Evolutionary conservation across 2,113 vertebrate species (phyloP).

Genomic region (Ranitomeya imitator): DNA sequence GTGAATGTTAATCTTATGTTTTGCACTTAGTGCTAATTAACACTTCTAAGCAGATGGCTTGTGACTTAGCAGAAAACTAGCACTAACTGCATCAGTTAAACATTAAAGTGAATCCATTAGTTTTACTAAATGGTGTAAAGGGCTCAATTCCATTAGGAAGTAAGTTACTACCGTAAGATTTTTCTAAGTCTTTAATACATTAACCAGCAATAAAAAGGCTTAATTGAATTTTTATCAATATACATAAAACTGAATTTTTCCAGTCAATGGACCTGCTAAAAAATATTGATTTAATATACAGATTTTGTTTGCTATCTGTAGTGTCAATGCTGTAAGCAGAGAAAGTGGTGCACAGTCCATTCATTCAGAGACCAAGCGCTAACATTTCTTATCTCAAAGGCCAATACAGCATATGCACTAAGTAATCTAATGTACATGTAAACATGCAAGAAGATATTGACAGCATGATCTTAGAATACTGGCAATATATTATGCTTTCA

Average conservation of each 20-base stretch:
- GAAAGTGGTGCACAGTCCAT: neutral
- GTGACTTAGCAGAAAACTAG: constrained; percentile 60
- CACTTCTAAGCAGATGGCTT: constrained; percentile 71
- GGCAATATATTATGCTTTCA: neutral
- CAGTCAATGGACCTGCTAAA: constrained; percentile 64
- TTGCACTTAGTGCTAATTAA: constrained; percentile 74
- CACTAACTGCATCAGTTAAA: constrained; percentile 61
- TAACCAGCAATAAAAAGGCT: constrained; percentile 67
- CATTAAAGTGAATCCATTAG: constrained; percentile 69
- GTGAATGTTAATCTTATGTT: constrained; percentile 72
- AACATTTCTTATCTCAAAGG: neutral
- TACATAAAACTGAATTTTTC: constrained; percentile 62
- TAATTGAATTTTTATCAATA: constrained; percentile 66
- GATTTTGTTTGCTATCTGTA: constrained; percentile 55
- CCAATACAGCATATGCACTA: neutral
- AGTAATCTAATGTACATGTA: neutral
- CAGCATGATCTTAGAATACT: neutral
- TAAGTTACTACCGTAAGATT: constrained; percentile 46
- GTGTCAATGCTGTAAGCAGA: neutral
- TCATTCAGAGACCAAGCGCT: neutral
- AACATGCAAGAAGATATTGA: neutral
- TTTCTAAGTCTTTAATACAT: constrained; percentile 68
- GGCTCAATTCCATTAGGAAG: constrained; percentile 57
- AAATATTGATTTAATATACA: constrained; percentile 66
- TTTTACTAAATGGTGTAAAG: constrained; percentile 64